These are phyloP conservation scores for Sclerodermus sp. DNA, from an alignment of 2,888 invertebrate species.

Conservation along the genomic window DNA sequence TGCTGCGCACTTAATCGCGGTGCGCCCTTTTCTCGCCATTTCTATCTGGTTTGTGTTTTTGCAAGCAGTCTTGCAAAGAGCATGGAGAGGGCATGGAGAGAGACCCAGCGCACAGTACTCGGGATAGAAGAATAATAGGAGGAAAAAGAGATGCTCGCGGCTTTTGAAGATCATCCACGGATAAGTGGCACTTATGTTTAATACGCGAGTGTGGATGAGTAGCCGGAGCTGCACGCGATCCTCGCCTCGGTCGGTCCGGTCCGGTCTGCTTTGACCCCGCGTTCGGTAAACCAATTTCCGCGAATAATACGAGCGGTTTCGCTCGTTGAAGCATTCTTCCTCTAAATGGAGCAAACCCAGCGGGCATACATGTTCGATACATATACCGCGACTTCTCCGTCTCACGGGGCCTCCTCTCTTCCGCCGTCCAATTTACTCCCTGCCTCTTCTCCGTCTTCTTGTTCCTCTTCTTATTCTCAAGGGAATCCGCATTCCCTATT, in stretches of 20 bases:
- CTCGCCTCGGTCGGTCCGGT: constrained; percentile 30
- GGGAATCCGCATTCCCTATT: no score
- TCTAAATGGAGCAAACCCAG: constrained; percentile 27
- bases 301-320: constrained; percentile 31
- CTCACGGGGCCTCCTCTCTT: not conserved
- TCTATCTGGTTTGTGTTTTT: no score
- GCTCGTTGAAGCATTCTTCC: constrained; percentile 16
- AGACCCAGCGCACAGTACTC: not conserved
- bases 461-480: no score
- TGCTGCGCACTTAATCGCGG: no score
- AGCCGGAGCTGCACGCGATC: constrained; percentile 46
- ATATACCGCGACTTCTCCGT: not conserved
- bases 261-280: constrained; percentile 36
- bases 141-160: constrained; percentile 22
- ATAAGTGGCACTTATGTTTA: constrained; percentile 46
- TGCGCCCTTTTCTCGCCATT: no score
- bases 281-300: constrained; percentile 46
- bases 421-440: not conserved
- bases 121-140: constrained; percentile 1
- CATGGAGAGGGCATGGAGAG: not conserved
- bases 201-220: constrained; percentile 47
- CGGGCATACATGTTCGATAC: not conserved
- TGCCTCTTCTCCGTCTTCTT: no score
- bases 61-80: not conserved
- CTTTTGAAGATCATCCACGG: constrained; percentile 34